Conservation (phyloP, 2,888 invertebrate genomes). For the Erynnis tages region DNA sequence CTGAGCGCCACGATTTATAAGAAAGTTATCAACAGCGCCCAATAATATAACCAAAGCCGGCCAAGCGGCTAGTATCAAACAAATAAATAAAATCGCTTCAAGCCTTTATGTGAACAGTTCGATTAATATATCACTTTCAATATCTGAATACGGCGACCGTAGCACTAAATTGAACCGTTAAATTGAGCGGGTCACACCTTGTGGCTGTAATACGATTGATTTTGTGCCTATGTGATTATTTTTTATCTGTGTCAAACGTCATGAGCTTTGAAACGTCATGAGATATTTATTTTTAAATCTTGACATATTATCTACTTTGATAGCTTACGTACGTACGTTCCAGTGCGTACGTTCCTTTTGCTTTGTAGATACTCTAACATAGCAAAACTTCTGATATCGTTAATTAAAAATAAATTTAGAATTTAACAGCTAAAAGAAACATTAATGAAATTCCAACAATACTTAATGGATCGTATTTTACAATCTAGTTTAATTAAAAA, state of each 20-base stretch:
- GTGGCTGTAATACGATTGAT: not conserved
- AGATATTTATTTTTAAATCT: too few relatives aligned
- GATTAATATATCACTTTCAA: conserved; percentile 42
- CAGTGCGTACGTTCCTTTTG: too few relatives aligned
- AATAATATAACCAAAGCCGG: conserved; percentile 13
- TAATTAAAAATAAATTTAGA: too few relatives aligned
- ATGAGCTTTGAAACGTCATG: too few relatives aligned
- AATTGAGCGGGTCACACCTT: conserved; percentile 34
- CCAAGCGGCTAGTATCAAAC: conserved; percentile 33
- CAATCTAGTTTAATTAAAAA: not conserved
- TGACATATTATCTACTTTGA: too few relatives aligned
- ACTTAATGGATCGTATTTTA: not conserved
- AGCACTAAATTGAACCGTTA: conserved; percentile 28
- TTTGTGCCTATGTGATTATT: not conserved
- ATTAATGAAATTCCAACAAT: not conserved
- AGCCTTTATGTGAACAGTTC: conserved; percentile 28
- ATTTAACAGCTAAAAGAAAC: not conserved
- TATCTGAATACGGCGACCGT: conserved; percentile 27
- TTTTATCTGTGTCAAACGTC: not conserved
- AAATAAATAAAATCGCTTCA: conserved; percentile 33
- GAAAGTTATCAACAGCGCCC: too few relatives aligned
- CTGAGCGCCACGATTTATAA: too few relatives aligned
- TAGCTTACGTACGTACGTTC: too few relatives aligned
- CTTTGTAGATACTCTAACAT: too few relatives aligned
- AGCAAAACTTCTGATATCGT: too few relatives aligned